Conservation (phyloP, 2,113 vertebrate genomes). For the Urocitellus parryii region DNA sequence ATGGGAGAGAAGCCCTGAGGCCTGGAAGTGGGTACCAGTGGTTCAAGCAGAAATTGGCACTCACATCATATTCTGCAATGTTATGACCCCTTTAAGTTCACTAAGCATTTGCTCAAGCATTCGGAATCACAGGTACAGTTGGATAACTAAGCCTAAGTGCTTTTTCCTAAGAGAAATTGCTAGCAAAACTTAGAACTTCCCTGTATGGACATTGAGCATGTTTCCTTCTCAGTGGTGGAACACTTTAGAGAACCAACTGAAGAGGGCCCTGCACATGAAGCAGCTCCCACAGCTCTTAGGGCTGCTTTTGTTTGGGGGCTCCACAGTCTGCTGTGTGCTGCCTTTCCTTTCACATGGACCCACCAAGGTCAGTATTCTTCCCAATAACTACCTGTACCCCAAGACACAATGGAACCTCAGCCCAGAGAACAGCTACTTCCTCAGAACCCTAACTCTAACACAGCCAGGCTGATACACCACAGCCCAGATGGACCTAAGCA, state of each 20-base stretch:
- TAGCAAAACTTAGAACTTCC: too few species aligned
- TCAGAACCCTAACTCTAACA: too few species aligned
- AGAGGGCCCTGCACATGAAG: too few species aligned
- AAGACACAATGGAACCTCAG: too few species aligned
- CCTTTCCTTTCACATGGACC: neutral
- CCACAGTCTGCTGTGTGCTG: too few species aligned
- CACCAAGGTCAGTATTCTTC: too few species aligned
- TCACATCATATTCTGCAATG: neutral
- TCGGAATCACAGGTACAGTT: too few species aligned
- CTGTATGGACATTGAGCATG: neutral
- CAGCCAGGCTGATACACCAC: neutral
- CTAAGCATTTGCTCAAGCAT: neutral
- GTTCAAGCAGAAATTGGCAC: neutral
- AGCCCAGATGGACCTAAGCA: neutral
- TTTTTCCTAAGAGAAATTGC: neutral
- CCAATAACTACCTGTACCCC: too few species aligned
- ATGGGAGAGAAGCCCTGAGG: neutral
- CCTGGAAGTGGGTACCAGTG: neutral
- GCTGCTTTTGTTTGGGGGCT: neutral
- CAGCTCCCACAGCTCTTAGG: too few species aligned
- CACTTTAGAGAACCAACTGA: too few species aligned
- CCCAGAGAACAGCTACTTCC: neutral
- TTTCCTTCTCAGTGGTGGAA: neutral
- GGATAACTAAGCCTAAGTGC: too few species aligned
- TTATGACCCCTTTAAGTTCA: neutral